These are phyloP conservation scores for Rhincodon typus DNA, from an alignment of 2,797 vertebrate species.

Conservation along the genomic window DNA sequence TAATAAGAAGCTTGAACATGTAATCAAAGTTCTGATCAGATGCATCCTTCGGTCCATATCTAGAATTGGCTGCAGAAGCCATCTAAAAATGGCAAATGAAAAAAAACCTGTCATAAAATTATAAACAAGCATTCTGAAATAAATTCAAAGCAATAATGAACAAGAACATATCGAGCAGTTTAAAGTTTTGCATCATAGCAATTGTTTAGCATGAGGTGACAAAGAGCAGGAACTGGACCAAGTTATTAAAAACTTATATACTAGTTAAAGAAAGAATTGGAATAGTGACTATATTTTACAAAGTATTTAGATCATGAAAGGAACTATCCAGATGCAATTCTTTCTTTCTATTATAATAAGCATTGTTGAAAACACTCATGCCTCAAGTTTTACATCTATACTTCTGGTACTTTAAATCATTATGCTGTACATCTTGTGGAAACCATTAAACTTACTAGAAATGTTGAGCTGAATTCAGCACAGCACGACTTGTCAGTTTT, in stretches of 20 bases:
- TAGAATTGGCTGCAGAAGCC: slow-evolving; percentile 86
- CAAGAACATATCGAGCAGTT: not conserved
- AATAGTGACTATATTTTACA: too few relatives aligned
- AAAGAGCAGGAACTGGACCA: not conserved
- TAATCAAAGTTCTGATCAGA: slow-evolving; percentile 98
- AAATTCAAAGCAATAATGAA: not conserved
- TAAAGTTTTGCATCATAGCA: not conserved
- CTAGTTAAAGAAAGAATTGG: not conserved
- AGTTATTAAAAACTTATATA: not conserved
- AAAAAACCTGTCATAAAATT: not conserved
- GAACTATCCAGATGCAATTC: not conserved
- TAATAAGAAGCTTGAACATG: slow-evolving; percentile 97
- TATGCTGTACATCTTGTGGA: not conserved
- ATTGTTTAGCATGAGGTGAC: not conserved
- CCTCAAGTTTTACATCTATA: not conserved
- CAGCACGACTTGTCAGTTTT: not conserved
- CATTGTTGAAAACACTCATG: not conserved
- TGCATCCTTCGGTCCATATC: slow-evolving; percentile 80
- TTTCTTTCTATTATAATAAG: not conserved
- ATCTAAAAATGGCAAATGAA: slow-evolving; percentile 62
- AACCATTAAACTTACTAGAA: not conserved
- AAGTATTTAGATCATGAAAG: not conserved
- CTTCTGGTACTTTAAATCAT: not conserved
- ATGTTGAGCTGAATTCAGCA: not conserved
- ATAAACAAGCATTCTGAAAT: not conserved